Base-by-base conservation (phyloP, 2,888 invertebrate species). In the Linnaemya vulpina region DNA sequence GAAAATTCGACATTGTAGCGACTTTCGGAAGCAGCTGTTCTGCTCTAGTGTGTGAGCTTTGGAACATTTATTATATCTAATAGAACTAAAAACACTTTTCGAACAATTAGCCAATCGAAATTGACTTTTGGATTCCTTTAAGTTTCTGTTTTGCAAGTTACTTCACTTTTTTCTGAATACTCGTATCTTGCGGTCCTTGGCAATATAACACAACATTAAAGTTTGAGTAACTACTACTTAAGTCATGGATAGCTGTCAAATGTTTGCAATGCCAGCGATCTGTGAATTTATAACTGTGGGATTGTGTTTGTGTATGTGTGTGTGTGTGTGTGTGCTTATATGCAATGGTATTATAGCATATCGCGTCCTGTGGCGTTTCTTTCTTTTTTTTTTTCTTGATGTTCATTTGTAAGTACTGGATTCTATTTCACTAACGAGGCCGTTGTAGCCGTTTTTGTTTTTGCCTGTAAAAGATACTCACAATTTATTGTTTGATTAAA, bases 241-340 rank as follows among this genome's bases (percentile, higher is more conserved):
- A 80, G 17, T 81, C 73, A 65, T 81, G 84, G 68, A 84, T 68
- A 81, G 76, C 84, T 77, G 77, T 84, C 84, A 84, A 81, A 84
- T 68, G 55, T 15, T 68, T 58, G 62, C 68, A 55, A 73, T 68
- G 51, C 22, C 30, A 30, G 30, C 30, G 30, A 30, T 30, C 30
- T 30, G 5, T 30, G 5, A 30, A n/a, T n/a, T n/a, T n/a, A n/a
- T n/a, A n/a, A n/a, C n/a, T n/a, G n/a, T n/a, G n/a, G n/a, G n/a
- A n/a, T n/a, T 53, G 30, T 7, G 22, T 38, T 3, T 40, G 1
- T 30, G 4, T 4, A 10, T n/a, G 43, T 70, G 17, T 53, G 20
- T 67, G 22, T 51, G 15, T 46, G 43, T 55, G 15, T 35, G 40
- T 17, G n/a, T 20, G 15, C 20, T 13, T 53, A 22, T 73, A 13